These are phyloP conservation scores for Xylota segnis DNA, from an alignment of 2,888 invertebrate genomes.

Conservation along the genomic window DNA sequence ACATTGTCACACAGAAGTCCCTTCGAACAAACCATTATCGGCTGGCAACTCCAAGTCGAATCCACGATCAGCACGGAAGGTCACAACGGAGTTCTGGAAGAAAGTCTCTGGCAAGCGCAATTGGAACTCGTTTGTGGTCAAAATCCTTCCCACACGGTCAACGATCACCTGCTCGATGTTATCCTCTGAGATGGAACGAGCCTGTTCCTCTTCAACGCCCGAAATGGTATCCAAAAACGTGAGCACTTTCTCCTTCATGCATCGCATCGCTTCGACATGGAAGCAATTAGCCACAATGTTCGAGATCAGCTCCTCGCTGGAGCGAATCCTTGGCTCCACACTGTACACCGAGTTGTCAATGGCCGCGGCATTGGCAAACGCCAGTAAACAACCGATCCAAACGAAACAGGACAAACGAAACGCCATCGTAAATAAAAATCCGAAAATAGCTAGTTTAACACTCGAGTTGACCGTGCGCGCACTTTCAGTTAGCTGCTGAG, in stretches of 20 bases:
- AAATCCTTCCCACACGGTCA: constrained; percentile 89
- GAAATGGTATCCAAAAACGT: constrained; percentile 90
- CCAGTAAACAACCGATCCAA: constrained; percentile 85
- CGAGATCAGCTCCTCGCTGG: constrained; percentile 89
- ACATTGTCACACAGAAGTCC: background rate
- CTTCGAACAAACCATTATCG: constrained; percentile 81
- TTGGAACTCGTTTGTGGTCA: constrained; percentile 91
- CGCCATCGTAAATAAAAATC: constrained; percentile 80
- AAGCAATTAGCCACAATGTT: constrained; percentile 91
- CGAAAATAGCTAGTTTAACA: constrained; percentile 41
- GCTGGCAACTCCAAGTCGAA: constrained; percentile 88
- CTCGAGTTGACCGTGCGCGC: constrained; percentile 69
- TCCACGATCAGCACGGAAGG: constrained; percentile 88
- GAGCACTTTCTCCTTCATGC: constrained; percentile 91
- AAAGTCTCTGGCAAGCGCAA: constrained; percentile 90
- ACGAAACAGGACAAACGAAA: constrained; percentile 85
- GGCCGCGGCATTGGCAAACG: constrained; percentile 86
- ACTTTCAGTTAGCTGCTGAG: constrained; percentile 79
- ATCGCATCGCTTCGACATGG: constrained; percentile 88
- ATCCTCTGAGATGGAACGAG: constrained; percentile 87
- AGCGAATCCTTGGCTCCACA: constrained; percentile 86
- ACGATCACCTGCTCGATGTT: constrained; percentile 91
- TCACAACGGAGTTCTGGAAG: constrained; percentile 88
- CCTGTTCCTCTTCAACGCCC: constrained; percentile 87
- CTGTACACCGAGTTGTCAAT: constrained; percentile 85